Percentiles rank a stretch among this genome's conserved stretches.
Conservation (phyloP, 2,113 vertebrate species). For the Fulica atra region DNA sequence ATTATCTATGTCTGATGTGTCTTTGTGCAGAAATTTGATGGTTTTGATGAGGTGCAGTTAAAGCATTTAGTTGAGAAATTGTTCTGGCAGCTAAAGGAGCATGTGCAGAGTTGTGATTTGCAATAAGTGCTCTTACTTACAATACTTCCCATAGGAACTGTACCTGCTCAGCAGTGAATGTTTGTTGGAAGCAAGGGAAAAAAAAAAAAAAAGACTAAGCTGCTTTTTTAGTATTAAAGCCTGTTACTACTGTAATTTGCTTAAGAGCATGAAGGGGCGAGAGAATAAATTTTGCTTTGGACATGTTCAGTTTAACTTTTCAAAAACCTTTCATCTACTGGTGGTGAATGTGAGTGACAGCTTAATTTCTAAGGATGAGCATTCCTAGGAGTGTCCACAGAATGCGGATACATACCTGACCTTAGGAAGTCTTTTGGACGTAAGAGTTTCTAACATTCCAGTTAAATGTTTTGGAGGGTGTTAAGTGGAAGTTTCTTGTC, state of each 20-base stretch:
- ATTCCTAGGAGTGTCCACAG: neutral
- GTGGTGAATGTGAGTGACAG: neutral
- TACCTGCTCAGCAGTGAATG: neutral
- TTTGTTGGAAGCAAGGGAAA: neutral
- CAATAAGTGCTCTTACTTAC: neutral
- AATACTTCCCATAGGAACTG: neutral
- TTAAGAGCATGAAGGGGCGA: neutral
- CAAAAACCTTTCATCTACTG: neutral
- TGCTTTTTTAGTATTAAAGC: neutral
- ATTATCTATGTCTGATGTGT: neutral
- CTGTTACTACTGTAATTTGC: neutral
- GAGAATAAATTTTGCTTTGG: neutral
- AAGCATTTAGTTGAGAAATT: neutral
- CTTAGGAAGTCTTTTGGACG: neutral
- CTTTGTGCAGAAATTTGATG: neutral
- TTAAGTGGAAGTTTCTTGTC: neutral
- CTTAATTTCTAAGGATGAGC: neutral
- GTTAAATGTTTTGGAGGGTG: neutral
- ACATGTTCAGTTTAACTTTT: neutral
- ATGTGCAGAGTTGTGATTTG: neutral
- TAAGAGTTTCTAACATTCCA: neutral
- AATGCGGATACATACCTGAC: neutral
- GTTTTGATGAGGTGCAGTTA: neutral
- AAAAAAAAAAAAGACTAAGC: neutral
- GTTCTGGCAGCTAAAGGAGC: neutral